Evolutionary conservation across 2,113 vertebrate species (phyloP).

Genomic region (Trinectes maculatus): DNA sequence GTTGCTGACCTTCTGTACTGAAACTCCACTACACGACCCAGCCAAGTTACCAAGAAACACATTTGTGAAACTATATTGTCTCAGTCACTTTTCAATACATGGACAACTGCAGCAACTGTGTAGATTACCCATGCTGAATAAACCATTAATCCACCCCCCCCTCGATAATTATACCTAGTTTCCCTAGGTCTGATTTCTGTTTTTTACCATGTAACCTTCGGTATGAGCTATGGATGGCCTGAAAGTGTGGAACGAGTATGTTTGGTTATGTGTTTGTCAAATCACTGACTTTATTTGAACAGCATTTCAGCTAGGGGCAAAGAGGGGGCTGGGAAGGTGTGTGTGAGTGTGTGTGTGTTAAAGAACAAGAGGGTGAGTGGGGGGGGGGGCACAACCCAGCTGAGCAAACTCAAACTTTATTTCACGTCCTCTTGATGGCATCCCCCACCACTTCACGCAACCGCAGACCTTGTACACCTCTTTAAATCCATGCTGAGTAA

Average conservation of each 20-base stretch:
- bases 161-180: no score
- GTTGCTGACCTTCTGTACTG: background rate
- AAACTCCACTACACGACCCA: background rate
- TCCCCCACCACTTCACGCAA: constrained; percentile 59
- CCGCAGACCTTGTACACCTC: constrained; percentile 19
- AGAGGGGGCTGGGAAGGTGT: constrained; percentile 57
- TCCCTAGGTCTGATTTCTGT: constrained; percentile 5
- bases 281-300: constrained; percentile 74
- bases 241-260: constrained; percentile 35
- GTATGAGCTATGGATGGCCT: constrained; percentile 38
- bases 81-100: background rate
- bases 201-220: constrained; percentile 33
- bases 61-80: background rate
- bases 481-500: constrained; percentile 54
- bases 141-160: background rate
- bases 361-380: constrained; percentile 19
- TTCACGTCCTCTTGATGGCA: constrained; percentile 77
- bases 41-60: background rate
- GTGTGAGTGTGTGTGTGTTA: constrained; percentile 53
- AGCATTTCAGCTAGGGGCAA: constrained; percentile 48
- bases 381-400: constrained; percentile 56
- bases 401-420: constrained; percentile 80
- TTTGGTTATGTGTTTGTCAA: constrained; percentile 61
- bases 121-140: background rate
- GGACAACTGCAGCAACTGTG: background rate